Percentiles rank a stretch among this genome's conserved stretches.
Conservation (phyloP, 92 coral and sea anemone genomes). For the Chrysogorgia sp. region DNA sequence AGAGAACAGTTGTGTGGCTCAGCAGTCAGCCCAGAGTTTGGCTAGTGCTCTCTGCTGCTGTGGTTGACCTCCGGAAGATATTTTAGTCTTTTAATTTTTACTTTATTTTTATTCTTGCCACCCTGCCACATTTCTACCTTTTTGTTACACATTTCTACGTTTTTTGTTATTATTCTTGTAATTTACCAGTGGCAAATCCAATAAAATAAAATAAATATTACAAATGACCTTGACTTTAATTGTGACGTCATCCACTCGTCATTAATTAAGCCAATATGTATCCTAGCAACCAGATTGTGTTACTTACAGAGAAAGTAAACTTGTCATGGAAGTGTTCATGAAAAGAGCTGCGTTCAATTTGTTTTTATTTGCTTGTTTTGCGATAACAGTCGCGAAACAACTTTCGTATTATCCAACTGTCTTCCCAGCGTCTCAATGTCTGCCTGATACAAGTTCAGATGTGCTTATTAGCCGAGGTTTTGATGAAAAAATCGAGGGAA, state of each 20-base stretch:
- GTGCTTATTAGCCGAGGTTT: neutral
- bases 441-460: neutral
- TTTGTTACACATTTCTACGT: no score
- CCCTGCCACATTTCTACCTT: no score
- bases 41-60: no score
- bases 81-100: no score
- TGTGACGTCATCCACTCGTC: neutral
- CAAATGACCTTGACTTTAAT: no score
- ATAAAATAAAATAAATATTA: no score
- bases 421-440: neutral
- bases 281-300: neutral
- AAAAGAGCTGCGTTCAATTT: neutral
- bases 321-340: neutral
- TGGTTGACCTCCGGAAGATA: no score
- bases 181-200: no score
- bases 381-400: neutral
- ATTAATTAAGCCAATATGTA: neutral
- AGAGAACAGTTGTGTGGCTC: no score
- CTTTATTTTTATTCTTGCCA: no score
- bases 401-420: neutral
- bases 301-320: neutral
- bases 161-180: no score
- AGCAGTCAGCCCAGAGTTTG: no score
- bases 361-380: conserved; percentile 15
- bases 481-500: neutral